phyloP scores from a whole-genome alignment of 2,888 invertebrate genomes.

The Hydrotaea cyrtoneurina region DNA sequence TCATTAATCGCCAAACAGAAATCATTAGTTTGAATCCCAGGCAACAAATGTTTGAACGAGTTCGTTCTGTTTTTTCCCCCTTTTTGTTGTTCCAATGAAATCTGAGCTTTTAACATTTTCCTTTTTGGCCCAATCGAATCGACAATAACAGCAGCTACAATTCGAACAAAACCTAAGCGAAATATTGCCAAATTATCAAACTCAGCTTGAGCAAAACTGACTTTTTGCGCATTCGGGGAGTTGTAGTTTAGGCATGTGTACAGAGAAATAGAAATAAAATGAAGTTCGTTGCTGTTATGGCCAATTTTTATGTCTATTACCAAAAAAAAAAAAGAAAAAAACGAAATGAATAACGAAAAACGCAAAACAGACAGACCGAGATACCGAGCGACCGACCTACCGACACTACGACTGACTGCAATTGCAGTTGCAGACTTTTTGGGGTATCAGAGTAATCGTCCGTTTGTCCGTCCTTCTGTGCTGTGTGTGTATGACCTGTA shows the following conservation, averaged over 20 bases:
- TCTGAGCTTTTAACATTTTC: conserved; percentile 58
- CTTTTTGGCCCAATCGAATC: conserved; percentile 1
- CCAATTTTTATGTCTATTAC: conserved; percentile 3
- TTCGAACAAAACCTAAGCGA: conserved; percentile 21
- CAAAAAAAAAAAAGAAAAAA: background rate
- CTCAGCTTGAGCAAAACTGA: conserved; percentile 51
- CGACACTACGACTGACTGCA: background rate
- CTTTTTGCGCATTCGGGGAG: background rate
- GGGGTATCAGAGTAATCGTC: background rate
- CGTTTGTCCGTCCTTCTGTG: background rate
- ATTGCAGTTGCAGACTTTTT: background rate
- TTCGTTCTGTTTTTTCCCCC: too few relatives aligned
- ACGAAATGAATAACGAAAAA: too few relatives aligned
- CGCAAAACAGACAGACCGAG: too few relatives aligned
- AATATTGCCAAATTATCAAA: conserved; percentile 56
- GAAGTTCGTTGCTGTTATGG: background rate
- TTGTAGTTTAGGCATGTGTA: background rate
- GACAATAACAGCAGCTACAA: conserved; percentile 32
- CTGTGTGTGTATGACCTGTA: conserved; percentile 60
- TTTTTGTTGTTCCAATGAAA: conserved; percentile 21
- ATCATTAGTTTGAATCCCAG: conserved; percentile 4
- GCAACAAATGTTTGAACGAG: background rate
- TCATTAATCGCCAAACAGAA: background rate
- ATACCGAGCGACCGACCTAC: too few relatives aligned
- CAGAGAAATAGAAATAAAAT: background rate